A percentile compares a stretch with the other conserved stretches of the same genome.
Conservation (phyloP, 2,797 vertebrate genomes). For the Onychomys torridus region DNA sequence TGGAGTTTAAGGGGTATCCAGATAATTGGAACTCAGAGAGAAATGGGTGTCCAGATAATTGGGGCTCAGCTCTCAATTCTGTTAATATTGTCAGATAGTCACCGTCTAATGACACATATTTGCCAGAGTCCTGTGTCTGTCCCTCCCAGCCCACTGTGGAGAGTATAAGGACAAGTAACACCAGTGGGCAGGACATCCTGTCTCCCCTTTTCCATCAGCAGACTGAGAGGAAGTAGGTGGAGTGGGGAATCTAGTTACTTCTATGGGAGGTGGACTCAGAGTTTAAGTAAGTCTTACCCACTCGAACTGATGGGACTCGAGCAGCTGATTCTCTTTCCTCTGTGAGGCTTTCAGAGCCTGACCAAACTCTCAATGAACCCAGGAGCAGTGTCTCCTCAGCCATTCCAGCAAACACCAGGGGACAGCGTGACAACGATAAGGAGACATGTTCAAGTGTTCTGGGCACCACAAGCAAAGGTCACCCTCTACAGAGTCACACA, state of each 20-base stretch:
- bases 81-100: no score
- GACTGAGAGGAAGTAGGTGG: background rate
- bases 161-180: background rate
- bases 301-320: background rate
- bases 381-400: fast-evolving
- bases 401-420: fast-evolving
- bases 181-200: background rate
- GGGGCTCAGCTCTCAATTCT: background rate
- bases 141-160: background rate
- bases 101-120: no score
- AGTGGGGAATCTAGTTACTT: fast-evolving
- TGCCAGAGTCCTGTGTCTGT: background rate
- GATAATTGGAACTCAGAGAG: fast-evolving
- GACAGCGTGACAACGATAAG: fast-evolving
- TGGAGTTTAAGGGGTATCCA: fast-evolving
- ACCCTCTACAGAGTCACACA: background rate
- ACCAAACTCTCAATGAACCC: no score
- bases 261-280: fast-evolving
- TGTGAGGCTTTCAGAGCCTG: background rate
- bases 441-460: fast-evolving
- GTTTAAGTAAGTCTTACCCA: background rate
- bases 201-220: background rate
- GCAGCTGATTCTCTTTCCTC: background rate
- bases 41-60: no score
- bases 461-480: background rate